Evolutionary conservation across 2,113 vertebrate genomes (phyloP).

Genomic region (Myanophis thanlyinensis): DNA sequence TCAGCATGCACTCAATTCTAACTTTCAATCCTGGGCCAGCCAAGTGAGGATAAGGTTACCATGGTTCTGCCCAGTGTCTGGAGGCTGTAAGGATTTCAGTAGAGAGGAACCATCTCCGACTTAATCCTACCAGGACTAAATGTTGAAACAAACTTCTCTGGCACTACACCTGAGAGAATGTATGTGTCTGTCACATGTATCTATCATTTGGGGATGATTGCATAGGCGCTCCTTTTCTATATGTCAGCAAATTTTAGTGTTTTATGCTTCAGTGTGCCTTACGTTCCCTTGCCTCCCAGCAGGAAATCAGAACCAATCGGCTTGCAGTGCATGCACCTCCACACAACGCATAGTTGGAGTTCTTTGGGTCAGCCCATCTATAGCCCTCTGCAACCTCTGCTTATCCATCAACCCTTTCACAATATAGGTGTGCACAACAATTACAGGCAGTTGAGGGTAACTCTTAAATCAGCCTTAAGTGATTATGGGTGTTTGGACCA

Average conservation of each 20-base stretch:
- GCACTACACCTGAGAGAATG: too few relatives aligned
- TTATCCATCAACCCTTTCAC: not conserved
- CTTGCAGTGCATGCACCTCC: too few relatives aligned
- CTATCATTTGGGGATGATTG: too few relatives aligned
- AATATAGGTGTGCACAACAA: not conserved
- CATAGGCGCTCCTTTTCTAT: too few relatives aligned
- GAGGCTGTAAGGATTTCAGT: too few relatives aligned
- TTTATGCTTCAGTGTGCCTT: too few relatives aligned
- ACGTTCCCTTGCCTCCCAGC: too few relatives aligned
- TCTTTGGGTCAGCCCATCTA: not conserved
- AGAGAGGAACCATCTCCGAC: too few relatives aligned
- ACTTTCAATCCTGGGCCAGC: not conserved
- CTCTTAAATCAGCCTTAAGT: not conserved
- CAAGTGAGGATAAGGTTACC: not conserved
- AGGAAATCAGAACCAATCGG: too few relatives aligned
- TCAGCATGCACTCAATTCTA: not conserved
- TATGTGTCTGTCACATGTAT: too few relatives aligned
- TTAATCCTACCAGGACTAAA: not conserved
- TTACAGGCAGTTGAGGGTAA: not conserved
- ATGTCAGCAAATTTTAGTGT: too few relatives aligned
- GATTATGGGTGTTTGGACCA: not conserved
- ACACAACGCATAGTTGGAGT: not conserved
- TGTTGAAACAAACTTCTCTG: too few relatives aligned
- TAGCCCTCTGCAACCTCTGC: not conserved
- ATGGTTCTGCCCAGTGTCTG: not conserved